A percentile compares a stretch with the other conserved stretches of the same genome.
These are phyloP conservation scores for Anticlea derivata DNA, from an alignment of 2,888 invertebrate genomes.

Conservation along the genomic window DNA sequence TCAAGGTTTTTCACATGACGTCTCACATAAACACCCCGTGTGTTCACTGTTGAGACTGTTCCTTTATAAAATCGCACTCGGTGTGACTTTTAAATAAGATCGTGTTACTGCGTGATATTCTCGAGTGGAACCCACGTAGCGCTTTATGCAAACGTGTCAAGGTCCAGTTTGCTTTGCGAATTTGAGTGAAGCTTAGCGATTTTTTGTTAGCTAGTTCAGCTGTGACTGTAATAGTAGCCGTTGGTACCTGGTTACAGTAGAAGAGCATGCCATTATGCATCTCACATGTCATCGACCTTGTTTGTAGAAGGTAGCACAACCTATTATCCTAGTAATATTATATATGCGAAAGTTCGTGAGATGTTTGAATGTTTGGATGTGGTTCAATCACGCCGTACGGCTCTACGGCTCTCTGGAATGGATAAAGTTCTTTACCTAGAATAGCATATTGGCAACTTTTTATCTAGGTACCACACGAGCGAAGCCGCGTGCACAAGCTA, in stretches of 20 bases:
- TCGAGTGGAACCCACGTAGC: slow-evolving; percentile 13
- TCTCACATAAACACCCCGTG: slow-evolving; percentile 24
- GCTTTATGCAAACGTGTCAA: slow-evolving; percentile 3
- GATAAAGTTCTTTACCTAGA: too few relatives aligned
- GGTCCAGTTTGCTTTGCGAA: slow-evolving; percentile 15
- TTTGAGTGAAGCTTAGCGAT: neutral
- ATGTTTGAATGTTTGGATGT: too few relatives aligned
- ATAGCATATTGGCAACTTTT: too few relatives aligned
- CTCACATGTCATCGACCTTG: slow-evolving; percentile 2
- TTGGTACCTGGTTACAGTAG: neutral
- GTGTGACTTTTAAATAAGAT: slow-evolving; percentile 73
- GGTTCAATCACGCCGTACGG: too few relatives aligned
- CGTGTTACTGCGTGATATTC: slow-evolving; percentile 52
- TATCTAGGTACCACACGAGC: too few relatives aligned
- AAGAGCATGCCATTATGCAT: neutral
- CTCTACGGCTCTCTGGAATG: too few relatives aligned
- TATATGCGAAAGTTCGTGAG: too few relatives aligned
- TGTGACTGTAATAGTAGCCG: slow-evolving; percentile 9
- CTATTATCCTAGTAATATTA: too few relatives aligned
- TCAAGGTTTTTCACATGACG: slow-evolving; percentile 43
- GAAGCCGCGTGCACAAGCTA: too few relatives aligned
- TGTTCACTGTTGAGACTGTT: slow-evolving; percentile 48
- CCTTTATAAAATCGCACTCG: slow-evolving; percentile 57
- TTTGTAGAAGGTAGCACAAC: too few relatives aligned
- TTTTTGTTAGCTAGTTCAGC: slow-evolving; percentile 8